These are phyloP conservation scores for Lordiphosa clarofinis DNA, from an alignment of 1,140 invertebrate species.

Conservation along the genomic window DNA sequence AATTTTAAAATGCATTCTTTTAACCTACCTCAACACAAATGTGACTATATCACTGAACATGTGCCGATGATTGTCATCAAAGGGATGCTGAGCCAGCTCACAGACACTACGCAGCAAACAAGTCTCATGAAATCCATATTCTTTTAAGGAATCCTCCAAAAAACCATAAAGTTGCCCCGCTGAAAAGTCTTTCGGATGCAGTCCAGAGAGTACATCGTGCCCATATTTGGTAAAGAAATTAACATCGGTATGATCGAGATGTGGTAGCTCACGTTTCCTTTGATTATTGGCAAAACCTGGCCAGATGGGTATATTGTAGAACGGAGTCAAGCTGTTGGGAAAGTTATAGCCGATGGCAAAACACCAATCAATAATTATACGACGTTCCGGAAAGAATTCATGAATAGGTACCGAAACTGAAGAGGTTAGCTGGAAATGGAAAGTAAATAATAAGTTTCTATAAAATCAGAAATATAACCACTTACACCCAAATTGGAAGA, in stretches of 20 bases:
- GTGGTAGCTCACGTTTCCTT: slow-evolving; percentile 37
- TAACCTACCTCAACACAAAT: slow-evolving; percentile 63
- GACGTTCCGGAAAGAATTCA: slow-evolving; percentile 62
- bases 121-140: slow-evolving; percentile 63
- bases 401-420: slow-evolving; percentile 63
- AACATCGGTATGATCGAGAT: slow-evolving; percentile 18
- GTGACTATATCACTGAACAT: slow-evolving; percentile 61
- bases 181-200: slow-evolving; percentile 65
- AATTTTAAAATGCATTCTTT: background rate
- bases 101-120: slow-evolving; percentile 69
- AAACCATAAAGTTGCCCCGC: slow-evolving; percentile 64
- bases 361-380: slow-evolving; percentile 68
- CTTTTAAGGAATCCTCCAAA: slow-evolving; percentile 46
- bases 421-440: slow-evolving; percentile 22
- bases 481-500: slow-evolving; percentile 45
- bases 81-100: slow-evolving; percentile 67
- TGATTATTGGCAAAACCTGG: slow-evolving; percentile 62
- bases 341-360: slow-evolving; percentile 64
- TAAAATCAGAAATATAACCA: too few species aligned
- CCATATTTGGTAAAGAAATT: slow-evolving; percentile 54
- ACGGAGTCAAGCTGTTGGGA: slow-evolving; percentile 45
- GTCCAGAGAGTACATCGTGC: slow-evolving; percentile 19
- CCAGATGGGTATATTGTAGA: slow-evolving; percentile 76
- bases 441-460: too few species aligned
- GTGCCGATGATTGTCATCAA: slow-evolving; percentile 58